phyloP scores from a whole-genome alignment of 2,113 vertebrate genomes.

The Ia io region DNA sequence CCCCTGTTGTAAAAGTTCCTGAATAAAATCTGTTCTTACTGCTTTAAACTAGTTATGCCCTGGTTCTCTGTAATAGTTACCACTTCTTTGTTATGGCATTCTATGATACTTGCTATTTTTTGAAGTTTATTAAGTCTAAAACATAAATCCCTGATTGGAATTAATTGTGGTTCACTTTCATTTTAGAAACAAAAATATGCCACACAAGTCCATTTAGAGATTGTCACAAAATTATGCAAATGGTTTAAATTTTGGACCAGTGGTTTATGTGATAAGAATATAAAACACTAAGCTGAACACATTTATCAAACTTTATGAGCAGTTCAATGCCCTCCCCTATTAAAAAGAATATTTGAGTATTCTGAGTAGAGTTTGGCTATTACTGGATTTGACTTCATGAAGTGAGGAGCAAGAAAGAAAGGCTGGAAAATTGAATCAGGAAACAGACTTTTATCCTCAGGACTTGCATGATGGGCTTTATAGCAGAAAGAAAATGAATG shows the following conservation, averaged over 20 bases:
- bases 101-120: background rate
- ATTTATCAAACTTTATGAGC: background rate
- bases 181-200: slow-evolving; percentile 24
- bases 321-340: background rate
- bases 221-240: background rate
- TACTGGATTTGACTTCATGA: background rate
- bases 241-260: background rate
- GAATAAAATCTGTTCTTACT: background rate
- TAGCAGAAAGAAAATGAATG: slow-evolving; percentile 71
- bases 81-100: background rate
- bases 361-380: background rate
- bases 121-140: background rate
- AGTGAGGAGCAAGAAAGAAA: background rate
- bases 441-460: background rate
- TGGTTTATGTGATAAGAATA: background rate
- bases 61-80: background rate
- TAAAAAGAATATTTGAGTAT: background rate
- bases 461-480: slow-evolving; percentile 45
- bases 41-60: background rate
- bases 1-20: background rate
- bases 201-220: background rate
- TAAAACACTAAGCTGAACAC: background rate
- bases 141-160: background rate
- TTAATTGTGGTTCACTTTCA: background rate
- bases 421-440: background rate